A percentile compares a stretch with the other conserved stretches of the same genome.
Conservation (phyloP, 1,140 invertebrate species). For the Argopecten irradians region DNA sequence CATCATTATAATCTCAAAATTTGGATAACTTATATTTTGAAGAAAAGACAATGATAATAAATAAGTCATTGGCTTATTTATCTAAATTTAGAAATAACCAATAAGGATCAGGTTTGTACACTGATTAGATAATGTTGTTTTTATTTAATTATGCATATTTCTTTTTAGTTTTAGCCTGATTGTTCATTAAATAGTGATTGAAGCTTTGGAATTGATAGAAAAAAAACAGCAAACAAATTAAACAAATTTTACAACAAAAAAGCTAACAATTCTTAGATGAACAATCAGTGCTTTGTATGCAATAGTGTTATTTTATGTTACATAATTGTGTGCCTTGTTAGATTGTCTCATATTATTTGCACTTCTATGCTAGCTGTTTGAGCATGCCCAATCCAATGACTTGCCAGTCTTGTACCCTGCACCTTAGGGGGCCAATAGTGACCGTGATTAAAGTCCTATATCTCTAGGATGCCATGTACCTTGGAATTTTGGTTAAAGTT, state of each 20-base stretch:
- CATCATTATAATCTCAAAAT: too few species aligned
- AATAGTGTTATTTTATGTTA: not conserved
- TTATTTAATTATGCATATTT: not conserved
- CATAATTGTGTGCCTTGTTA: not conserved
- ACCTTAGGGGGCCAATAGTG: not conserved
- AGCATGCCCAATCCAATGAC: constrained; percentile 4
- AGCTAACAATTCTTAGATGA: not conserved
- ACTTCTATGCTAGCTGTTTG: not conserved
- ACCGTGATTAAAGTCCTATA: too few species aligned
- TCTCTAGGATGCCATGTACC: not conserved
- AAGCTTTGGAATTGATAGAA: not conserved
- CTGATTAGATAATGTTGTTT: not conserved
- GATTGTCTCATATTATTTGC: not conserved
- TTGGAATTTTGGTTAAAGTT: not conserved
- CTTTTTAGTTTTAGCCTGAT: not conserved
- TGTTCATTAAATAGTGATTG: not conserved
- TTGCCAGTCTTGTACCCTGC: not conserved
- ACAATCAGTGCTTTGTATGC: not conserved
- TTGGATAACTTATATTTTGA: too few species aligned
- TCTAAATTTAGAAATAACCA: too few species aligned
- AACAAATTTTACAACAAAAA: not conserved
- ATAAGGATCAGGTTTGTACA: too few species aligned
- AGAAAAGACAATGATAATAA: too few species aligned
- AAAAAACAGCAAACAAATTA: not conserved
- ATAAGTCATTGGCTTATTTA: too few species aligned